Percentiles rank a stretch among this genome's conserved stretches.
Conservation (phyloP, 2,888 invertebrate species). For the Cartodere bifasciata region DNA sequence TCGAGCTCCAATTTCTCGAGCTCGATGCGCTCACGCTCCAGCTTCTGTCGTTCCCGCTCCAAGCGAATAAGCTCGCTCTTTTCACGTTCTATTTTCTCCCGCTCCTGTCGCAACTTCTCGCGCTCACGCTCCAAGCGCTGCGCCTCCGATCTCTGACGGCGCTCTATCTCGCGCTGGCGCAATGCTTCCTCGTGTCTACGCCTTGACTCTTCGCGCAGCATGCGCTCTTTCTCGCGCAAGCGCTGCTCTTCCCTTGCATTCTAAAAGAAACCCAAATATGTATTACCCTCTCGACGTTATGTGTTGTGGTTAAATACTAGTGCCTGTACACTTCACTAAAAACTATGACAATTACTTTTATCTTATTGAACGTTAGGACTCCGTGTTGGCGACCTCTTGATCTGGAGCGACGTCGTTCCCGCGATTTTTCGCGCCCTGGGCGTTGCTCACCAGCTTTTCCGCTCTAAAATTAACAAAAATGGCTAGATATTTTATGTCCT, state of each 20-base stretch:
- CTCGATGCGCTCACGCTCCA: slow-evolving; percentile 41
- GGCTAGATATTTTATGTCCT: slow-evolving; percentile 11
- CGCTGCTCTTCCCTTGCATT: slow-evolving; percentile 63
- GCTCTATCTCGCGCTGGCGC: slow-evolving; percentile 66
- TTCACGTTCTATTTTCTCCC: slow-evolving; percentile 78
- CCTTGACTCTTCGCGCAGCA: slow-evolving; percentile 68
- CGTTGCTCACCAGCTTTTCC: too few species aligned
- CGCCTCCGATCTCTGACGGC: slow-evolving; percentile 75
- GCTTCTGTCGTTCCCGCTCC: slow-evolving; percentile 71
- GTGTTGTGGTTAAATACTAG: neutral
- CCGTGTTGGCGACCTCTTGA: slow-evolving; percentile 32
- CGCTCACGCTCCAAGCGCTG: slow-evolving; percentile 68
- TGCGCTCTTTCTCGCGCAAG: slow-evolving; percentile 63
- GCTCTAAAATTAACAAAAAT: too few species aligned
- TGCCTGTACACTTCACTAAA: slow-evolving; percentile 4
- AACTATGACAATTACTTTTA: slow-evolving; percentile 44
- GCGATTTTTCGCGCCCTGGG: too few species aligned
- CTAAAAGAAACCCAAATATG: slow-evolving; percentile 29
- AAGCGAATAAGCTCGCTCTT: slow-evolving; percentile 72
- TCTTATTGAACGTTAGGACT: slow-evolving; percentile 68
- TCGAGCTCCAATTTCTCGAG: slow-evolving; percentile 74
- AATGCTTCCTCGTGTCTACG: slow-evolving; percentile 66
- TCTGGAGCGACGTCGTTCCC: too few species aligned
- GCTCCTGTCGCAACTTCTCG: slow-evolving; percentile 68
- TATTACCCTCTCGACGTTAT: slow-evolving; percentile 1